Percentiles rank a stretch among this genome's conserved stretches.
Conservation (phyloP, 1,140 invertebrate genomes). For the Scaptomyza graminum region DNA sequence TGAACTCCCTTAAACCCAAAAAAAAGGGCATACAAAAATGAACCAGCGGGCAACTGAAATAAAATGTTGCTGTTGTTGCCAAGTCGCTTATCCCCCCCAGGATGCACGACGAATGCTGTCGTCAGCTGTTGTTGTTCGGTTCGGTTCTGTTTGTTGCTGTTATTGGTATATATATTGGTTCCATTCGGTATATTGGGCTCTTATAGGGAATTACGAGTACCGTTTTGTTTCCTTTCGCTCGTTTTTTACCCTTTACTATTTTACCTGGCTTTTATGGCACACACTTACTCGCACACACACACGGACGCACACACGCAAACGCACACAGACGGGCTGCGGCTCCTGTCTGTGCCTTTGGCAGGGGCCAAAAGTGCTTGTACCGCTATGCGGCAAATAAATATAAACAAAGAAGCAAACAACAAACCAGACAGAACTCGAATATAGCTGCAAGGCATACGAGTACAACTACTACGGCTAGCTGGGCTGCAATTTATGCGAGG, state of each 20-base stretch:
- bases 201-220: constrained; percentile 47
- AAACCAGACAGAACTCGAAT: constrained; percentile 12
- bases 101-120: constrained; percentile 17
- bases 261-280: constrained; percentile 16
- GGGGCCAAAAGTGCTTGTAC: constrained; percentile 66
- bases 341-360: constrained; percentile 34
- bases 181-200: neutral
- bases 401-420: constrained; percentile 40
- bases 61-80: constrained; percentile 28
- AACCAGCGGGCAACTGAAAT: constrained; percentile 6
- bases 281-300: neutral
- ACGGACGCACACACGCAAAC: neutral
- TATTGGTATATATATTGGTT: constrained; percentile 40
- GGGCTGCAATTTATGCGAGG: neutral
- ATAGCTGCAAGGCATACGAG: neutral
- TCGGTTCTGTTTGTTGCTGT: constrained; percentile 14
- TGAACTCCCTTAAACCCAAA: neutral
- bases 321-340: neutral
- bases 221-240: constrained; percentile 41
- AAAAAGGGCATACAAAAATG: neutral
- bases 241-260: constrained; percentile 3
- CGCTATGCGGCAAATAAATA: constrained; percentile 55
- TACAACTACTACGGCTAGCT: neutral
- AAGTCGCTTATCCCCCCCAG: constrained; percentile 39
- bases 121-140: constrained; percentile 27